These are phyloP conservation scores for Graptemys geographica DNA, from an alignment of 2,797 vertebrate genomes.

Conservation along the genomic window DNA sequence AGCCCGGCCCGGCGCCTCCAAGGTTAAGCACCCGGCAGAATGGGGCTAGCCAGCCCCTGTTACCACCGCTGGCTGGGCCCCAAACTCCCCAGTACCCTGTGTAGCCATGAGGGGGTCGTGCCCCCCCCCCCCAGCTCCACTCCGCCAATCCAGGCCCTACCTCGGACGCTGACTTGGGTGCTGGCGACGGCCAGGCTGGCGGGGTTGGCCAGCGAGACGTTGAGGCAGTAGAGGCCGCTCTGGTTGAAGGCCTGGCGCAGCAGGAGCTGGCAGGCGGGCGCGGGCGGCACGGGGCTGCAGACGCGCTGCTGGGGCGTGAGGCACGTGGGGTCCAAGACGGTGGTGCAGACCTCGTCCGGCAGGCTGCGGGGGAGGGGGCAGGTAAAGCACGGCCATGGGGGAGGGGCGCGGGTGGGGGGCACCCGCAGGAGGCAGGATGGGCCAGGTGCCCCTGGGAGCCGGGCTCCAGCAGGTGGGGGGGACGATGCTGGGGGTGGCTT, in stretches of 20 bases:
- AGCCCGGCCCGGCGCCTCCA: no score
- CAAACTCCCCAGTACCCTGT: neutral
- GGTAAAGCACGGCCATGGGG: neutral
- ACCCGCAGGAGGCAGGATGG: no score
- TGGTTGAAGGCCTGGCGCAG: conserved; percentile 90
- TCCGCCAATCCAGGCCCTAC: conserved; percentile 74
- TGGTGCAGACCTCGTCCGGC: conserved; percentile 91
- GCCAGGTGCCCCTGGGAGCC: neutral
- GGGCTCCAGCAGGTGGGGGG: no score
- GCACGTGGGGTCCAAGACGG: conserved; percentile 91
- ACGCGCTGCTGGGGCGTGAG: conserved; percentile 83
- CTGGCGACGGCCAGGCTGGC: conserved; percentile 91
- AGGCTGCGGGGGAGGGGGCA: conserved; percentile 76
- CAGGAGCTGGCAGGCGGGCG: conserved; percentile 90
- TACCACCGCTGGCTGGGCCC: no score
- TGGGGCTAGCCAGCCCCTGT: neutral
- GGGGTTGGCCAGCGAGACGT: conserved; percentile 91
- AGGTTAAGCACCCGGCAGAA: neutral
- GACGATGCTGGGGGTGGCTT: neutral
- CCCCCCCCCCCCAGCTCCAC: fast-evolving
- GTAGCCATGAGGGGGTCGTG: no score
- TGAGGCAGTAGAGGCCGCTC: conserved; percentile 93
- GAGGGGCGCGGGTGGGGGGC: neutral
- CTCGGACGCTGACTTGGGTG: conserved; percentile 87
- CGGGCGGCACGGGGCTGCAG: conserved; percentile 85